phyloP scores from a whole-genome alignment of 1,140 invertebrate genomes.

The Procambarus virginalis region DNA sequence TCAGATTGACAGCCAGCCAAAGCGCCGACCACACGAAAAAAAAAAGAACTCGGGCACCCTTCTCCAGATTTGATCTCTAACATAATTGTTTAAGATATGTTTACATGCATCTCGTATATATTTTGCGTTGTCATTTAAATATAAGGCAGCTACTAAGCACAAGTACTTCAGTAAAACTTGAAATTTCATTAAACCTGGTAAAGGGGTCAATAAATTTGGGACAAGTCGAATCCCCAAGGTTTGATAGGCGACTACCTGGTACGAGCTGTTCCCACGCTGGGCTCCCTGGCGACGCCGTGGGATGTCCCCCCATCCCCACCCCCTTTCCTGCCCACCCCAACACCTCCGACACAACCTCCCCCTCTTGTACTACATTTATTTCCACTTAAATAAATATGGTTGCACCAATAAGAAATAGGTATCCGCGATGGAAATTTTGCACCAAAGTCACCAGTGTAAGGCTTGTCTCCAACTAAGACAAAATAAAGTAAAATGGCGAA shows the following conservation, averaged over 20 bases:
- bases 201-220: slow-evolving; percentile 19
- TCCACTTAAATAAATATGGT: neutral
- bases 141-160: neutral
- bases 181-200: neutral
- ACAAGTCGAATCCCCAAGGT: neutral
- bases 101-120: neutral
- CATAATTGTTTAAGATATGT: neutral
- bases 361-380: neutral
- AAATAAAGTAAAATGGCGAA: neutral
- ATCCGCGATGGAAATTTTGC: neutral
- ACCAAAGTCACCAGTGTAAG: neutral
- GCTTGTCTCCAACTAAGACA: neutral
- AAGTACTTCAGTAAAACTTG: neutral
- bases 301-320: slow-evolving; percentile 13
- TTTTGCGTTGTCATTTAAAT: neutral
- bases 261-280: slow-evolving; percentile 43
- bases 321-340: slow-evolving; percentile 8
- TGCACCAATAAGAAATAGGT: neutral
- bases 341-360: slow-evolving; percentile 7
- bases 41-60: neutral
- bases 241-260: slow-evolving; percentile 51
- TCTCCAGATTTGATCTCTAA: neutral
- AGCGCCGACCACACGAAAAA: slow-evolving; percentile 8
- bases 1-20: slow-evolving; percentile 13
- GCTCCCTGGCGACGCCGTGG: slow-evolving; percentile 46